These are phyloP conservation scores for Ephialtes manifestator DNA, from an alignment of 2,888 invertebrate genomes.

Conservation along the genomic window DNA sequence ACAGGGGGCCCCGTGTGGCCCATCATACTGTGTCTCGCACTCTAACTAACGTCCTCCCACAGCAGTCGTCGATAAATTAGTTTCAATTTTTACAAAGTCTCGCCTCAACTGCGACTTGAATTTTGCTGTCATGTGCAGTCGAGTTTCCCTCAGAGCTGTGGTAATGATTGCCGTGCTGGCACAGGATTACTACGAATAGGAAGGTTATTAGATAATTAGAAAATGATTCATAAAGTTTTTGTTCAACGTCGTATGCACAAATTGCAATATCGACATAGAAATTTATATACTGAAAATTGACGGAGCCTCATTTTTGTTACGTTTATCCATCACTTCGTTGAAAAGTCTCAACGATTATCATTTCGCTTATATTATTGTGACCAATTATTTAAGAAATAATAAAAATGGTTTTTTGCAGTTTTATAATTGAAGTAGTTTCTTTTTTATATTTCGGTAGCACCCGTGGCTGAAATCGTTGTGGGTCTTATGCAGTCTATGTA, in stretches of 20 bases:
- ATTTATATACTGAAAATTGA: too few species aligned
- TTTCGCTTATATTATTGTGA: too few species aligned
- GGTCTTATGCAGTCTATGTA: not conserved
- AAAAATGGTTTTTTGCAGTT: not conserved
- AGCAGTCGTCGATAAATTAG: slow-evolving; percentile 81
- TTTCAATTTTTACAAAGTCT: slow-evolving; percentile 72
- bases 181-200: slow-evolving; percentile 1
- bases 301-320: too few species aligned
- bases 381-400: not conserved
- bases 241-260: too few species aligned
- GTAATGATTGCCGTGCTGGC: slow-evolving; percentile 48
- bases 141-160: slow-evolving; percentile 35
- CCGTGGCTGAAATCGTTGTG: not conserved
- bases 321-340: too few species aligned
- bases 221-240: too few species aligned
- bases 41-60: not conserved
- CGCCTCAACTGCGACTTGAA: slow-evolving; percentile 51
- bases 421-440: not conserved
- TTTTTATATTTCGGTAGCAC: not conserved
- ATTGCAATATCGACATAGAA: too few species aligned
- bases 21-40: slow-evolving; percentile 15
- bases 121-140: slow-evolving; percentile 1
- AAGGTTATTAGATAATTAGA: not conserved
- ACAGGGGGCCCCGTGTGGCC: slow-evolving; percentile 39
- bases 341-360: too few species aligned